Percentiles rank a stretch among this genome's conserved stretches.
Evolutionary conservation across 2,113 vertebrate species (phyloP).

Genomic region (Ranitomeya imitator): DNA sequence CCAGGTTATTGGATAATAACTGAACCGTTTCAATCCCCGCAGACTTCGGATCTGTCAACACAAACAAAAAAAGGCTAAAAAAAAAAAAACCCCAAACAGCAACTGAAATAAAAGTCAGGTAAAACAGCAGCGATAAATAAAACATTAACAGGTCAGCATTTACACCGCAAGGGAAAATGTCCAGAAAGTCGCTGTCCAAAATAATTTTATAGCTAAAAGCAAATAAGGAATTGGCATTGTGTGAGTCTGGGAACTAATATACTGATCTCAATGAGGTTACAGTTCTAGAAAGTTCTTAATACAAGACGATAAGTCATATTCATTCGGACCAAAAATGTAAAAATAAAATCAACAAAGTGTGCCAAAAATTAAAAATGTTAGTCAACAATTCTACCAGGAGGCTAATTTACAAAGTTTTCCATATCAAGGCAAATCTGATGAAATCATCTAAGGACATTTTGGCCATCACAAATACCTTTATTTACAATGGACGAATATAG

Average conservation of each 20-base stretch:
- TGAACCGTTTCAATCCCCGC: conserved; percentile 20
- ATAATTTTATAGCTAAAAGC: not conserved
- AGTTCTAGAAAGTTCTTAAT: not conserved
- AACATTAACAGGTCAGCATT: conserved; percentile 23
- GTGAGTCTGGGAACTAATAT: not conserved
- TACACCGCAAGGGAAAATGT: not conserved
- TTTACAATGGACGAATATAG: no score
- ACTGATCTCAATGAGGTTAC: not conserved
- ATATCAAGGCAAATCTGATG: no score
- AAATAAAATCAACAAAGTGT: no score
- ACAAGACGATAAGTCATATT: not conserved
- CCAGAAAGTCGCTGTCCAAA: not conserved
- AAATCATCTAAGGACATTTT: no score
- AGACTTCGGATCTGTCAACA: conserved; percentile 24
- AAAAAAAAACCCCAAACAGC: not conserved
- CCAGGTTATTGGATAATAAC: conserved; percentile 49
- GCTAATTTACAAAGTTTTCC: no score
- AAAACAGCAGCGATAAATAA: not conserved
- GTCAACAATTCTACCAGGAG: no score
- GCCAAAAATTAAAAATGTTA: no score
- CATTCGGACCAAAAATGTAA: no score
- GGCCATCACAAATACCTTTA: no score
- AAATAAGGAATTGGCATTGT: not conserved
- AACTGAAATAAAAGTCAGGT: not conserved
- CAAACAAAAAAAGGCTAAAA: not conserved